Evolutionary conservation across 2,797 vertebrate species (phyloP).

Genomic region (Gorsachius magnificus): DNA sequence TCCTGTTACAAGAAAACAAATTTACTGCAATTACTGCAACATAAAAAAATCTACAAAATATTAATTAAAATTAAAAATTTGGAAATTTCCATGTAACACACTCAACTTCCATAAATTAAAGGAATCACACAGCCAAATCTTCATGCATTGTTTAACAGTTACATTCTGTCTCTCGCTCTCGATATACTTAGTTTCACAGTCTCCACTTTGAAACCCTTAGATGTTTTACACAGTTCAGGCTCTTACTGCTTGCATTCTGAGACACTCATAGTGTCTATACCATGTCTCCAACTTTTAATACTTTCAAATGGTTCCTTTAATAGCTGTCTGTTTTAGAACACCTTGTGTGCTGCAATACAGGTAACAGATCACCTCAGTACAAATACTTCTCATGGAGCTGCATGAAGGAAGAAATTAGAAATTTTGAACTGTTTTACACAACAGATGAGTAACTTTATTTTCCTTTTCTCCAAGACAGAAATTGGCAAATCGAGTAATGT

Average conservation of each 20-base stretch:
- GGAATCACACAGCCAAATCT: not conserved
- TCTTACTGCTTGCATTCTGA: not conserved
- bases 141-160: not conserved
- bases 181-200: not conserved
- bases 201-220: not conserved
- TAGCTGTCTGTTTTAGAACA: not conserved
- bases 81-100: not conserved
- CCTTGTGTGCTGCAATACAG: not conserved
- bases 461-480: constrained; percentile 58
- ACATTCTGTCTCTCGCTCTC: not conserved
- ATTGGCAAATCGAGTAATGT: constrained; percentile 1
- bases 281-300: not conserved
- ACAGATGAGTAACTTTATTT: not conserved
- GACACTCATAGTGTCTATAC: not conserved
- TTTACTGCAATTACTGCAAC: not conserved
- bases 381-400: not conserved
- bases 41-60: not conserved
- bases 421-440: not conserved
- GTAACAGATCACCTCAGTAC: not conserved
- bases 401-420: fast-evolving
- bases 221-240: not conserved
- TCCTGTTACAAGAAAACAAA: not conserved
- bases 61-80: not conserved
- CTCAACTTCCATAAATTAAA: not conserved
- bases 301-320: not conserved